These are phyloP conservation scores for Drosophila mimetica DNA, from an alignment of 2,888 invertebrate species.

Conservation along the genomic window DNA sequence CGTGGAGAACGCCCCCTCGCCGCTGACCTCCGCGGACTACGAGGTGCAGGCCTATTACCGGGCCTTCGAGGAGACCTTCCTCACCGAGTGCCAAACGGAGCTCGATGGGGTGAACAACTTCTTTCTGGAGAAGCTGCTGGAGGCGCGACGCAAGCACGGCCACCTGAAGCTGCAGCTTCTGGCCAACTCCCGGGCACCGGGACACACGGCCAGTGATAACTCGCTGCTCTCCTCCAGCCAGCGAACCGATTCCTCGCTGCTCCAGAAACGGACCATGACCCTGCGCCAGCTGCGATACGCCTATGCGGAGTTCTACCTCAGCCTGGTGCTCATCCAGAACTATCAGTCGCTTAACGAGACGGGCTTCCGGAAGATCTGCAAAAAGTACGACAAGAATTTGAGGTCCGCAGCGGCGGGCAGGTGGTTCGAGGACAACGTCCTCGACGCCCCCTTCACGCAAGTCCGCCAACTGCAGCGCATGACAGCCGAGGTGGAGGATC, in stretches of 20 bases:
- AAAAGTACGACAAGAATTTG: constrained; percentile 98
- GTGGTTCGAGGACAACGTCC: constrained; percentile 95
- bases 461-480: constrained; percentile 86
- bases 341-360: constrained; percentile 98
- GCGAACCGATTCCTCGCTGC: not conserved
- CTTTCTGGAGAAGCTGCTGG: constrained; percentile 97
- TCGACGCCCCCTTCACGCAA: constrained; percentile 81
- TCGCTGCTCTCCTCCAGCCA: constrained; percentile 27
- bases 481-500: constrained; percentile 91
- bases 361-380: constrained; percentile 98
- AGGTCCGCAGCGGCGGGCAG: constrained; percentile 92
- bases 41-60: constrained; percentile 87
- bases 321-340: constrained; percentile 97
- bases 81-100: constrained; percentile 95
- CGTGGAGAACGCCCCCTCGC: constrained; percentile 93
- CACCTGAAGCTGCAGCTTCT: constrained; percentile 87
- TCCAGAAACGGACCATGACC: constrained; percentile 49
- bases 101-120: constrained; percentile 97
- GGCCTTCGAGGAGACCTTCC: constrained; percentile 96
- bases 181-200: constrained; percentile 31
- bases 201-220: constrained; percentile 24
- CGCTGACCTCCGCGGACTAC: constrained; percentile 84
- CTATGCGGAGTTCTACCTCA: constrained; percentile 98
- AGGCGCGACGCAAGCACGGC: constrained; percentile 96
- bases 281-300: constrained; percentile 89